Base-by-base conservation (phyloP, 1,140 invertebrate genomes). In the Bombus huntii region DNA sequence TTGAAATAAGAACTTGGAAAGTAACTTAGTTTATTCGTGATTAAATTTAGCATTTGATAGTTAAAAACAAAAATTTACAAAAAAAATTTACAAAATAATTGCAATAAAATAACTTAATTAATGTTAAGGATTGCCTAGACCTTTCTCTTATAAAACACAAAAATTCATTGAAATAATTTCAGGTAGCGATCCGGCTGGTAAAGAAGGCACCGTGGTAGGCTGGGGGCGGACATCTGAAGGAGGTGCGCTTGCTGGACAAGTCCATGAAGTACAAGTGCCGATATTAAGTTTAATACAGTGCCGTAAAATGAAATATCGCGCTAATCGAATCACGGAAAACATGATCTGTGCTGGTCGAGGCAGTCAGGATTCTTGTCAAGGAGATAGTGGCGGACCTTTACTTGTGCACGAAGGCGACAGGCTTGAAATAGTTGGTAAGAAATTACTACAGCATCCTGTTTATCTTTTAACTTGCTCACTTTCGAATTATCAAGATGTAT, bases 191-290 rank as follows among this genome's bases (percentile, higher is more conserved):
- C 97, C 97, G 6, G 96, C 97, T 70, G 97, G 98, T 77, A 97
- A 96, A 92, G 95, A 96, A 87, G 98, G 97, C 59, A 97, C 96
- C 25, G 98, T 97, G 37, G 96, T 98, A 0, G 98, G 98, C 10
- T 98, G 98, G 98, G 98, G 98, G 1, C 95, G 98, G 37, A 97
- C 97, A 0, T 96, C 96, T 0, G 97, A 98, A 92, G 97, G 97
- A 34, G 98, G 98, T n/a, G 96, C 96, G 91, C 92, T 98, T n/a
- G 97, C 98, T 0, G 96, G 96, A 9, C 95, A 97, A 47, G 97
- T 98, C 2, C 97, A 98, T 89, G 97, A 98, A 94, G 98, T 98
- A 2, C 96, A 97, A 91, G 98, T 98, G 18, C 98, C 98, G 5
- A 98, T 98, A 77, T 96, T 98, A 81, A 97, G 97, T 62, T 96